Evolutionary conservation across 2,888 invertebrate species (phyloP).

Genomic region (Cylloceria caligata): DNA sequence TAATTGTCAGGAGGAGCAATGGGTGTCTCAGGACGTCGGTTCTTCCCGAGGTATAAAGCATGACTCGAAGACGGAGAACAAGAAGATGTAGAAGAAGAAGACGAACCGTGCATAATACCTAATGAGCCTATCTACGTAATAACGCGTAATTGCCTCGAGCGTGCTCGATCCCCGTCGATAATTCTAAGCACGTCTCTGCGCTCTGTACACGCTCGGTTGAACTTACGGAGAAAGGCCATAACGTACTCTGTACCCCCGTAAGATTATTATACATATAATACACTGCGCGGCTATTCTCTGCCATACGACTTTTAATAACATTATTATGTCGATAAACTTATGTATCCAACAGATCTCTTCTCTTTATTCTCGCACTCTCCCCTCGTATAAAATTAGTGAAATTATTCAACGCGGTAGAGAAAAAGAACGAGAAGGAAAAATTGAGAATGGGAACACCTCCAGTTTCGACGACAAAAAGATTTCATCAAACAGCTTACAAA

Average conservation of each 20-base stretch:
- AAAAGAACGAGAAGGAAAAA: conserved; percentile 8
- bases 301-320: conserved; percentile 66
- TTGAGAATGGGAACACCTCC: conserved; percentile 1
- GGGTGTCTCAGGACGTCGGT: conserved; percentile 60
- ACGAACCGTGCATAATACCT: conserved; percentile 80
- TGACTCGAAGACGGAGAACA: conserved; percentile 62
- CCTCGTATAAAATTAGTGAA: conserved; percentile 48
- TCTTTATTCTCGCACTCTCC: conserved; percentile 28
- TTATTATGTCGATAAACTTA: conserved; percentile 62
- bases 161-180: conserved; percentile 79
- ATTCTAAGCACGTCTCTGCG: conserved; percentile 75
- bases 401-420: conserved; percentile 29
- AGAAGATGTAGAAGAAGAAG: conserved; percentile 66
- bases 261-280: conserved; percentile 60
- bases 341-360: not conserved
- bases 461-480: conserved; percentile 32
- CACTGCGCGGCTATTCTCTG: conserved; percentile 38
- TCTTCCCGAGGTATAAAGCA: conserved; percentile 61
- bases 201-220: conserved; percentile 69
- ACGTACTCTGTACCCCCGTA: conserved; percentile 44
- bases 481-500: conserved; percentile 44
- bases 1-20: conserved; percentile 39
- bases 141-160: conserved; percentile 78
- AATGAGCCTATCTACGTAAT: conserved; percentile 81
- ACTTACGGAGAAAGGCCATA: conserved; percentile 67